Evolutionary conservation across 2,888 invertebrate species (phyloP).

Genomic region (Acanthoscelides obtectus): DNA sequence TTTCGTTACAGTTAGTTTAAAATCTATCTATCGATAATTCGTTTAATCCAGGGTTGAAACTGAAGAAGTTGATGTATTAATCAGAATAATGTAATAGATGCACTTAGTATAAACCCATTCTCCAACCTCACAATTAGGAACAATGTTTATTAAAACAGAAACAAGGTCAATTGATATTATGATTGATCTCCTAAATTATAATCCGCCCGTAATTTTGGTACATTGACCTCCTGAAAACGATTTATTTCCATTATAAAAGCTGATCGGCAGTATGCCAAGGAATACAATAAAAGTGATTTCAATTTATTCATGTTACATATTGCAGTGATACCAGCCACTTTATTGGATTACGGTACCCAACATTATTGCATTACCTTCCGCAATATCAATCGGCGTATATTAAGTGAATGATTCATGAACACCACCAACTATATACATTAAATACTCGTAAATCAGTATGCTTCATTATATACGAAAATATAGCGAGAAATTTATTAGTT

Average conservation of each 20-base stretch:
- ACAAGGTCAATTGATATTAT: background rate
- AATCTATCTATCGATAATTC: too few species aligned
- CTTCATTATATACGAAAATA: too few species aligned
- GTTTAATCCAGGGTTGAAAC: too few species aligned
- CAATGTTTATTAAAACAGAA: background rate
- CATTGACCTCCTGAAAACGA: background rate
- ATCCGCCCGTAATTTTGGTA: background rate
- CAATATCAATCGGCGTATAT: background rate
- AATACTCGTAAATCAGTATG: too few species aligned
- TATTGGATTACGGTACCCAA: background rate
- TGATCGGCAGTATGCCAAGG: background rate
- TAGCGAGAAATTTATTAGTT: too few species aligned
- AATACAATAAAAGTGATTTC: background rate
- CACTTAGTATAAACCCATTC: background rate
- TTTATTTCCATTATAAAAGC: background rate
- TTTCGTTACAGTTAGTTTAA: too few species aligned
- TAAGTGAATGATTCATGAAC: background rate
- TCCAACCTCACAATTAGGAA: background rate
- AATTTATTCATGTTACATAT: background rate
- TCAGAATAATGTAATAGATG: too few species aligned
- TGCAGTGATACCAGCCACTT: background rate
- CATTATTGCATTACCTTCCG: background rate
- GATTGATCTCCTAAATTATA: background rate
- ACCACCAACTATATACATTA: too few species aligned
- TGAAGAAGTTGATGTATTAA: too few species aligned